Conservation (phyloP, 2,113 vertebrate genomes). For the Pomatorhinus ruficollis region DNA sequence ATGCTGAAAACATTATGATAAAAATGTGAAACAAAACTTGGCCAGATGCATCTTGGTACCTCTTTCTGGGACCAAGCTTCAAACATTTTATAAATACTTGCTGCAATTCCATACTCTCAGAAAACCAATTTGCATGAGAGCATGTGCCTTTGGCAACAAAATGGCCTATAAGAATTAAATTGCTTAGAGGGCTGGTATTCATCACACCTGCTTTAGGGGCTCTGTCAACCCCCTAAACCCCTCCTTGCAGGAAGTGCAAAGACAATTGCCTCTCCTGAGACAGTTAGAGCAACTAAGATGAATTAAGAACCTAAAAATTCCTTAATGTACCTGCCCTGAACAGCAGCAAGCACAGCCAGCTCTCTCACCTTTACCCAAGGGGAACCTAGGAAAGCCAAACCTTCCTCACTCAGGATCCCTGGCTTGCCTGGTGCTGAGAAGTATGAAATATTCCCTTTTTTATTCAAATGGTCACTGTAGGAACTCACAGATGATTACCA, state of each 20-base stretch:
- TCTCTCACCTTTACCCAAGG: not conserved
- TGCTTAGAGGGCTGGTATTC: not conserved
- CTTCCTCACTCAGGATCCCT: not conserved
- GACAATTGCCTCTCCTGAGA: not conserved
- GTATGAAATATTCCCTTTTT: not conserved
- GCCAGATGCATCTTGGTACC: not conserved
- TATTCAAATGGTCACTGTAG: not conserved
- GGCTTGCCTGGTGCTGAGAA: not conserved
- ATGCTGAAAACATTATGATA: not conserved
- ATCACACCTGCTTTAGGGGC: conserved; percentile 15
- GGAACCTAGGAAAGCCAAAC: not conserved
- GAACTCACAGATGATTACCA: not conserved
- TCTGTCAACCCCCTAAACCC: not conserved
- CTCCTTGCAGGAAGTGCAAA: not conserved
- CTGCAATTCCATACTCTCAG: not conserved
- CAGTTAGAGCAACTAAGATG: not conserved
- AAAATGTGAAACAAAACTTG: not conserved
- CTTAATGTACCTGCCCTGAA: not conserved
- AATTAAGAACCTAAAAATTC: not conserved
- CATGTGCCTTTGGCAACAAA: not conserved
- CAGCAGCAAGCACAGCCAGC: not conserved
- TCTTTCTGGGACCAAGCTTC: not conserved
- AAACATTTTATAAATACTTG: not conserved
- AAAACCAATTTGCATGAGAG: not conserved
- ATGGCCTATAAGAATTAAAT: not conserved